Conservation (phyloP, 37 sponge, comb jelly and placozoan genomes). For the Chondrilla cf. caribensis region DNA sequence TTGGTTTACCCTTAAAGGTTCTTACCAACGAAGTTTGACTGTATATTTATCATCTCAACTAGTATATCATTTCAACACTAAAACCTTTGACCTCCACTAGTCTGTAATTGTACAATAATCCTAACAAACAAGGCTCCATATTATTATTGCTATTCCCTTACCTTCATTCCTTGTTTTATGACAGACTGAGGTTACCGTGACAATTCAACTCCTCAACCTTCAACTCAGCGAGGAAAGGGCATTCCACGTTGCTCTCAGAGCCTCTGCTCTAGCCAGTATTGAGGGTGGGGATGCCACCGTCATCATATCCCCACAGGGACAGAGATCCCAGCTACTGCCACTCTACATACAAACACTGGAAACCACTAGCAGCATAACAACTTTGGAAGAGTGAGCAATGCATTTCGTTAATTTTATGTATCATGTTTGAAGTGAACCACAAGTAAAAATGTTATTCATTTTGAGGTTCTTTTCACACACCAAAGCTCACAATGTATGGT, state of each 20-base stretch:
- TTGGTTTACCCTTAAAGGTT: no score
- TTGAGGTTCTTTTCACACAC: no score
- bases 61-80: no score
- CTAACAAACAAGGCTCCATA: no score
- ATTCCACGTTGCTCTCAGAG: neutral
- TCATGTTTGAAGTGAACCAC: no score
- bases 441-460: no score
- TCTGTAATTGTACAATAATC: no score
- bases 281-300: slow-evolving; percentile 7
- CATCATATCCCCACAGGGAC: slow-evolving; percentile 19
- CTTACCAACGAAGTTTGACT: no score
- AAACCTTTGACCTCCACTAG: no score
- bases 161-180: no score
- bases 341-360: slow-evolving; percentile 13
- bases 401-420: neutral
- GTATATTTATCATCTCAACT: neutral
- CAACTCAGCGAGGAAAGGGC: slow-evolving; percentile 6
- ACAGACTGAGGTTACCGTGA: neutral
- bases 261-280: neutral
- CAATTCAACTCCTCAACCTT: neutral
- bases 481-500: no score
- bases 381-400: slow-evolving; percentile 1
- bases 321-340: slow-evolving; percentile 3
- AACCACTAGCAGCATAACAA: neutral
- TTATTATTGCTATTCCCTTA: no score